Conservation (phyloP, 2,888 invertebrate genomes). For the Dynastes maya region DNA sequence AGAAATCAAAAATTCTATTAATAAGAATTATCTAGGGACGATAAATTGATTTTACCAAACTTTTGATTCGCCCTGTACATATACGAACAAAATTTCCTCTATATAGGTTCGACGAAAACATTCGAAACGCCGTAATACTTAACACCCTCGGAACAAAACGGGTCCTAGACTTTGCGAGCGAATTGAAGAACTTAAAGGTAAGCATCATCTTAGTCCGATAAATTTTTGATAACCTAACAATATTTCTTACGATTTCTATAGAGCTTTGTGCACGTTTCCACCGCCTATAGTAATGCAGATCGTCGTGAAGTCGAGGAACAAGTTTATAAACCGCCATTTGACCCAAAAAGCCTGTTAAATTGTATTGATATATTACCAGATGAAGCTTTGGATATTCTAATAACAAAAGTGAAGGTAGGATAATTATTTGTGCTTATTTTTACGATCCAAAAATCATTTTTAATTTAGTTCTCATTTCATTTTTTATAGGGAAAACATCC, state of each 20-base stretch:
- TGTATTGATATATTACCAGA: conserved; percentile 77
- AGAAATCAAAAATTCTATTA: too few species aligned
- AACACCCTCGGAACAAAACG: conserved; percentile 93
- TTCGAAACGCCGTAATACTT: conserved; percentile 88
- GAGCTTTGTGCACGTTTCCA: conserved; percentile 93
- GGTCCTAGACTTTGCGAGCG: conserved; percentile 85
- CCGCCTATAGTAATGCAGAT: conserved; percentile 97
- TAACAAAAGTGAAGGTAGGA: conserved; percentile 73
- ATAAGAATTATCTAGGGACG: too few species aligned
- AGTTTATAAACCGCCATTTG: conserved; percentile 83
- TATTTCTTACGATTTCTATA: conserved; percentile 62
- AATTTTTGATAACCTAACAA: neutral
- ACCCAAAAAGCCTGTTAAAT: conserved; percentile 76
- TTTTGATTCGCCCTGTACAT: too few species aligned
- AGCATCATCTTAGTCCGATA: neutral
- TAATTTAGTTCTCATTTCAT: neutral
- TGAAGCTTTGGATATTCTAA: conserved; percentile 75
- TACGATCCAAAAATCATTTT: neutral
- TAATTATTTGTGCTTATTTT: neutral
- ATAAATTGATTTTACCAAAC: too few species aligned
- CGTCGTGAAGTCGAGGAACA: conserved; percentile 84
- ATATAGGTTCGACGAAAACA: conserved; percentile 86
- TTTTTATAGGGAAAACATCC: conserved; percentile 80
- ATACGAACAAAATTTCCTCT: neutral
- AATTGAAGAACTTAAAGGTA: conserved; percentile 85